Percentiles rank a stretch among this genome's conserved stretches.
Conservation (phyloP, 2,113 vertebrate genomes). For the Chaenogobius annularis region DNA sequence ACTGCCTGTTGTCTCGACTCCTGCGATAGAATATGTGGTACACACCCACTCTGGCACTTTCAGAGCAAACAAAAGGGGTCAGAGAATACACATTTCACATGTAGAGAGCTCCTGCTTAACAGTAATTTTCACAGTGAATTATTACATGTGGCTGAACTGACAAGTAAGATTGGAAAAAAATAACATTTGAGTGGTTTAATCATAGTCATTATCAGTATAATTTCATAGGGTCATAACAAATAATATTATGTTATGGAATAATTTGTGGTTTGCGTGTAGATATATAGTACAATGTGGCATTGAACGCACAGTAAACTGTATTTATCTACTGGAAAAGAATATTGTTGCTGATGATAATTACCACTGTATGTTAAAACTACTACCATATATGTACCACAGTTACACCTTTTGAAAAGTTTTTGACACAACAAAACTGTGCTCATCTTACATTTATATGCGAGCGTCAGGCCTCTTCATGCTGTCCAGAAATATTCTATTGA, state of each 20-base stretch:
- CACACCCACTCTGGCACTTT: constrained; percentile 49
- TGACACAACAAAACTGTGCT: neutral
- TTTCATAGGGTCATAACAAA: constrained; percentile 55
- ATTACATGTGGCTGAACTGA: neutral
- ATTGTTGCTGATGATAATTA: constrained; percentile 1
- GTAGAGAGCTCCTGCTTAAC: neutral
- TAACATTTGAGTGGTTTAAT: constrained; percentile 24
- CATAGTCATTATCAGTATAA: constrained; percentile 20
- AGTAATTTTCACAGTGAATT: neutral
- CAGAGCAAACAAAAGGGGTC: neutral
- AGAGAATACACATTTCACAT: neutral
- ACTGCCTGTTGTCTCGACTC: constrained; percentile 41
- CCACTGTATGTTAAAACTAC: neutral
- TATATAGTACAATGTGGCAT: neutral
- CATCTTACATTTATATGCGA: constrained; percentile 14
- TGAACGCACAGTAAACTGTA: neutral
- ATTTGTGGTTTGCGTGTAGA: neutral
- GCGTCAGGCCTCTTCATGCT: constrained; percentile 38
- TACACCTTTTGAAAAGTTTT: neutral
- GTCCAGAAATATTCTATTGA: constrained; percentile 48
- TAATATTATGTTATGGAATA: constrained; percentile 22
- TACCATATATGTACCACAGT: neutral
- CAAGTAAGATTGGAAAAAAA: constrained; percentile 14
- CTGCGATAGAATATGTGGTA: constrained; percentile 37
- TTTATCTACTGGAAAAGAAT: neutral